phyloP scores from a whole-genome alignment of 2,113 vertebrate genomes.

The Machaerirhynchus nigripectus region DNA sequence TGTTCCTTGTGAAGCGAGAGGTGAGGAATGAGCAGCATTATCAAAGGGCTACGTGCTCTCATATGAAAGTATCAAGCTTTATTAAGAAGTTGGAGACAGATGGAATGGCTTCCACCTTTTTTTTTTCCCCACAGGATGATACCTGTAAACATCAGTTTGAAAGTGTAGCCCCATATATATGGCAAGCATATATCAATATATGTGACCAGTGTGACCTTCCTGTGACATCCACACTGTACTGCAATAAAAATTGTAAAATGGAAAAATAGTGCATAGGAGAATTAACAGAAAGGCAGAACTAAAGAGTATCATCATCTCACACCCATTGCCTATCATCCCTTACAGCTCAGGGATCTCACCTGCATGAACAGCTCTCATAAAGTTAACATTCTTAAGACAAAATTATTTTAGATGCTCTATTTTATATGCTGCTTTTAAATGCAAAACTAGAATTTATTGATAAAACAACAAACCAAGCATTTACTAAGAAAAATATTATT shows the following conservation, averaged over 20 bases:
- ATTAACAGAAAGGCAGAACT: background rate
- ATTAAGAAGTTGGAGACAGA: background rate
- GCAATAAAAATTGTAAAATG: background rate
- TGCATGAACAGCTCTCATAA: background rate
- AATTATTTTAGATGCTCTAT: background rate
- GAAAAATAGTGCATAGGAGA: background rate
- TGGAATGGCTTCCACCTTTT: background rate
- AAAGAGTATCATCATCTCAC: background rate
- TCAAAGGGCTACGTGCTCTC: background rate
- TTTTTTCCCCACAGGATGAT: too few relatives aligned
- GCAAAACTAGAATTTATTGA: background rate
- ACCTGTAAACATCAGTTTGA: background rate
- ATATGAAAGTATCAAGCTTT: background rate
- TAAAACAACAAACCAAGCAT: background rate
- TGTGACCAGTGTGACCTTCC: background rate
- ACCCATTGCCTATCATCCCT: background rate
- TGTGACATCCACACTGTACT: background rate
- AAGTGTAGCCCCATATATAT: background rate
- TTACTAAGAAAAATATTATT: background rate
- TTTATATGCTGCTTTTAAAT: background rate
- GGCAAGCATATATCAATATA: background rate
- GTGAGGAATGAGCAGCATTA: background rate
- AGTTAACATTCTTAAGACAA: background rate
- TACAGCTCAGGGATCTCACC: background rate
- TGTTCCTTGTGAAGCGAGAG: background rate